phyloP scores from a whole-genome alignment of 2,797 vertebrate species.

The Perdix hodgsoniae region DNA sequence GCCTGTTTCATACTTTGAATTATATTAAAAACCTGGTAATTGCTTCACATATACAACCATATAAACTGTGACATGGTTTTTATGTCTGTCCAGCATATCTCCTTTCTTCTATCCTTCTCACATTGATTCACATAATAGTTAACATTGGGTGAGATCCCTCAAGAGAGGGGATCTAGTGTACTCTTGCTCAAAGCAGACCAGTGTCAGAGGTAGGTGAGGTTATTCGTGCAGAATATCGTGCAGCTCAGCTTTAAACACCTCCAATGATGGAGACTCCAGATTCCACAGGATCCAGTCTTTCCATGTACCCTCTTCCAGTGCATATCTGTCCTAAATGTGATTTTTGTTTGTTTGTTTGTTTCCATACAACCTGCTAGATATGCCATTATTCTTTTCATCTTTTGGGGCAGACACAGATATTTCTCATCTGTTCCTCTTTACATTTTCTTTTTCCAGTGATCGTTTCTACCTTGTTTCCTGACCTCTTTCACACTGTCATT shows the following conservation, averaged over 20 bases:
- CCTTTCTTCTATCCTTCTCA: not conserved
- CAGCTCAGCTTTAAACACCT: not conserved
- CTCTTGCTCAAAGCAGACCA: not conserved
- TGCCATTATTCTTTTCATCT: not conserved
- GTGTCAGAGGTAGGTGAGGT: not conserved
- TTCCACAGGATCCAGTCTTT: not conserved
- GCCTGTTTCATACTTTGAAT: not conserved
- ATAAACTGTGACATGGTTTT: not conserved
- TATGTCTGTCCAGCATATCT: not conserved
- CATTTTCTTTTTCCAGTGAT: not conserved
- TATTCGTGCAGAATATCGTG: fast-evolving
- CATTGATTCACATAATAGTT: not conserved
- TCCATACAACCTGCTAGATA: not conserved
- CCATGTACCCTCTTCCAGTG: not conserved
- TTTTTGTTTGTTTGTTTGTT: not conserved
- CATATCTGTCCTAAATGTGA: not conserved
- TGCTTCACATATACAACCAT: not conserved
- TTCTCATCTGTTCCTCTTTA: not conserved
- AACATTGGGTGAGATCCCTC: not conserved
- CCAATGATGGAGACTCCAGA: not conserved
- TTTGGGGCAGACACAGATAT: not conserved
- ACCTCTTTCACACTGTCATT: not conserved
- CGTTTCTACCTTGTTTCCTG: not conserved
- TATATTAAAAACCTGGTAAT: not conserved
- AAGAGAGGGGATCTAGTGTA: not conserved